phyloP scores from a whole-genome alignment of 2,888 invertebrate genomes.

The Polia nebulosa region DNA sequence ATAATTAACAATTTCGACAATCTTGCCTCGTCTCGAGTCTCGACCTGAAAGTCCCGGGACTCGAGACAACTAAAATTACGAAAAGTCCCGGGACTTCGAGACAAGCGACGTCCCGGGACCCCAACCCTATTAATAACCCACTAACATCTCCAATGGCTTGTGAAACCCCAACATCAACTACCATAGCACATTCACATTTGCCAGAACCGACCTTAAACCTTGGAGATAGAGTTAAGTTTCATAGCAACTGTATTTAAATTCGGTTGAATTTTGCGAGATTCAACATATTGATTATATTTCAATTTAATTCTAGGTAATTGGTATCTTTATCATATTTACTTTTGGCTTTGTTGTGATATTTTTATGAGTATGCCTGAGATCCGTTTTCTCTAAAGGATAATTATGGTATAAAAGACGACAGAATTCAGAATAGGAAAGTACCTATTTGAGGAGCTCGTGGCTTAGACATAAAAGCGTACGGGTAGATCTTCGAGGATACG shows the following conservation, averaged over 20 bases:
- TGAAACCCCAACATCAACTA: constrained; percentile 12
- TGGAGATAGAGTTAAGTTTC: neutral
- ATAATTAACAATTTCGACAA: too few species aligned
- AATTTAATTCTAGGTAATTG: constrained; percentile 42
- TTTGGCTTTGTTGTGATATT: constrained; percentile 1
- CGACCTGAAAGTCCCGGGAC: too few species aligned
- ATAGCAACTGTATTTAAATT: neutral
- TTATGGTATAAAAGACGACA: neutral
- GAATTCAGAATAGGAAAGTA: neutral
- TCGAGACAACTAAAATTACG: too few species aligned
- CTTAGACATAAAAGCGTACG: too few species aligned
- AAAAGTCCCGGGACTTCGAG: too few species aligned
- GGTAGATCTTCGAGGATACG: too few species aligned
- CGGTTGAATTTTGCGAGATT: constrained; percentile 1
- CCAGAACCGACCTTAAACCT: neutral
- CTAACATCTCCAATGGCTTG: constrained; percentile 23
- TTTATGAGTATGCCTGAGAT: constrained; percentile 11
- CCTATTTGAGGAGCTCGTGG: too few species aligned
- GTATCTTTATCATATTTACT: constrained; percentile 23
- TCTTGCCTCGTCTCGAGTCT: too few species aligned
- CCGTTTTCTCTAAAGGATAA: neutral
- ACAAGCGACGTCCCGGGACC: too few species aligned
- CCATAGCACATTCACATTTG: neutral
- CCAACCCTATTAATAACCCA: constrained; percentile 30
- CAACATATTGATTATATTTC: constrained; percentile 31